Evolutionary conservation across 2,888 invertebrate genomes (phyloP), one percentile per base, ranked within the genome.

Genomic region (Drosophila neutralis): DNA sequence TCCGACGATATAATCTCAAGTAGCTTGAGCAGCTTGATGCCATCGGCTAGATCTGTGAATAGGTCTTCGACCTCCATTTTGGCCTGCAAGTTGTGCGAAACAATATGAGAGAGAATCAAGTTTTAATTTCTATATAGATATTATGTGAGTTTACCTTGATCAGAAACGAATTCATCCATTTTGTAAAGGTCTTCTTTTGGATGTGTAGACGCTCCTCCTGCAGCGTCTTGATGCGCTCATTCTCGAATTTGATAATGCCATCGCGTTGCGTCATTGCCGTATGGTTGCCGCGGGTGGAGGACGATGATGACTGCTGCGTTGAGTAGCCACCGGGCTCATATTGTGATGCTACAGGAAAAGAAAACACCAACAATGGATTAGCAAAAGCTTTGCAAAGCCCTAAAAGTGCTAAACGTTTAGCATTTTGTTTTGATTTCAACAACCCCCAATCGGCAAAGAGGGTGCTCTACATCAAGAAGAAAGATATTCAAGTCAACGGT

Each of bases 101-200:
- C 6, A 31, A 53, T 29, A 60, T 45, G 24, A 15, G 5, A 15
- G 15, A 24, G 24, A 24, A 45, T 24, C 4, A 2, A 45, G 13
- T 8, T 45, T 45, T 1, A 45, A 24, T 24, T 24, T 15, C 45
- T 4, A 15, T 1, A 24, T 45, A 24, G 45, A 24, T 45, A 8
- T 8, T 45, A 15, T 8, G 15, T 2, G 24, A 45, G 1, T 45
- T 24, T 45, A 98, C 98, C 96, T 98, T 98, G 92, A 97, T 96
- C 90, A 98, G 94, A 94, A 98, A 98, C 27, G 98, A 98, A 94
- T 98, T 98, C 96, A 98, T 97, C 98, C 98, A 98, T 98, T 99
- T 99, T 89, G 99, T 99, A 94, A 99, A 99, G 36, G 99, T 99
- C 94, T 99, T 99, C 95, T 99, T 99, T 94, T 99, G 99, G 87